Conservation (phyloP, 1,140 invertebrate species). For the Drosophila dunni region DNA sequence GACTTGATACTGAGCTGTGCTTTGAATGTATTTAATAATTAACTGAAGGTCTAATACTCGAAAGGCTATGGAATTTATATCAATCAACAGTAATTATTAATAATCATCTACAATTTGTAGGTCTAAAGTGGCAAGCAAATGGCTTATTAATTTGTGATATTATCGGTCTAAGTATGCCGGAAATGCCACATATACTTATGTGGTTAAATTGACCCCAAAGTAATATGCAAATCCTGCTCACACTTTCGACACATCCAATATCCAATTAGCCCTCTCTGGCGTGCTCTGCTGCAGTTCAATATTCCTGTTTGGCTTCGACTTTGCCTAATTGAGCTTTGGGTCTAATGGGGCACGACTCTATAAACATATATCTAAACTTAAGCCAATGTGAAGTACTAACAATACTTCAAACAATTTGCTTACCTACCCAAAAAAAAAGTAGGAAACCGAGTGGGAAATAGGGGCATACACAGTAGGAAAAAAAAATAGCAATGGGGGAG, state of each 20-base stretch:
- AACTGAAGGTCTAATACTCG: slow-evolving; percentile 11
- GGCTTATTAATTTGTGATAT: slow-evolving; percentile 44
- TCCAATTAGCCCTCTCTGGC: slow-evolving; percentile 17
- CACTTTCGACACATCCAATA: slow-evolving; percentile 32
- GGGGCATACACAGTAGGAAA: not conserved
- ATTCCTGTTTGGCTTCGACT: slow-evolving; percentile 5
- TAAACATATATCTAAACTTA: slow-evolving; percentile 75
- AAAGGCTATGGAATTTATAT: slow-evolving; percentile 32
- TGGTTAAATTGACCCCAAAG: slow-evolving; percentile 11
- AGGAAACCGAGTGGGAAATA: slow-evolving; percentile 10
- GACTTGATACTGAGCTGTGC: not conserved
- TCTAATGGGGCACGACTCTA: slow-evolving; percentile 29
- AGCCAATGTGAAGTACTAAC: slow-evolving; percentile 76
- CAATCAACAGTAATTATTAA: slow-evolving; percentile 53
- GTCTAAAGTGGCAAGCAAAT: slow-evolving; percentile 32
- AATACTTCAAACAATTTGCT: slow-evolving; percentile 78
- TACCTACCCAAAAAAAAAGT: slow-evolving; percentile 69
- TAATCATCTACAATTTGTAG: slow-evolving; percentile 48
- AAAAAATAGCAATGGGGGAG: slow-evolving; percentile 10
- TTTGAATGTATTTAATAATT: not conserved
- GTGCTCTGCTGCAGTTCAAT: slow-evolving; percentile 22
- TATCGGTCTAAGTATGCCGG: slow-evolving; percentile 11
- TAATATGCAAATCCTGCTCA: slow-evolving; percentile 33
- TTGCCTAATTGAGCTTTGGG: slow-evolving; percentile 46
- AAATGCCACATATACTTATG: slow-evolving; percentile 21